phyloP scores from a whole-genome alignment of 2,797 vertebrate species.

The Pseudopleuronectes americanus region DNA sequence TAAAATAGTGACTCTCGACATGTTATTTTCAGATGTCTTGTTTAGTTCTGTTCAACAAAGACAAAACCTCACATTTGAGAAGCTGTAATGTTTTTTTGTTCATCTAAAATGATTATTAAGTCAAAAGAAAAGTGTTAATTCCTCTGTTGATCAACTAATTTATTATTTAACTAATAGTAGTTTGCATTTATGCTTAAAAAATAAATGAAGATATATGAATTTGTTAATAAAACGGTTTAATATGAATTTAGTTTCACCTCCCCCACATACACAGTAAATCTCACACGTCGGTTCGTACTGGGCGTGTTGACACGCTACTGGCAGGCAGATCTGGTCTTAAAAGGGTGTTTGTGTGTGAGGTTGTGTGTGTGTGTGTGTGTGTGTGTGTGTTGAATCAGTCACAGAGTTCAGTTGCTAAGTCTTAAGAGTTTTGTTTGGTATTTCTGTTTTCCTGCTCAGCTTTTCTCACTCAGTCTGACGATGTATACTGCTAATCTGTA shows the following conservation, averaged over 20 bases:
- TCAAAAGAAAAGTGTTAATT: neutral
- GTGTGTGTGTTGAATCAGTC: conserved; percentile 47
- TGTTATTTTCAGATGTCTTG: no score
- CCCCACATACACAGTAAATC: neutral
- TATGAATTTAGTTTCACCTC: neutral
- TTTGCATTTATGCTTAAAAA: no score
- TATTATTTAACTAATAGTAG: neutral
- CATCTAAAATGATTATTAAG: neutral
- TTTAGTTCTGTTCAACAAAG: neutral
- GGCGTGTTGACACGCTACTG: conserved; percentile 39
- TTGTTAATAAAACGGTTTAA: no score
- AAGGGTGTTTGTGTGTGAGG: conserved; percentile 26
- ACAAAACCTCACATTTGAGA: neutral
- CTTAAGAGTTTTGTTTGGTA: conserved; percentile 51
- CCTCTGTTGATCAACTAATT: neutral
- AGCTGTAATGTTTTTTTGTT: neutral
- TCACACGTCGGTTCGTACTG: conserved; percentile 17
- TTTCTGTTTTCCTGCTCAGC: conserved; percentile 68
- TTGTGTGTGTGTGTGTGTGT: conserved; percentile 37
- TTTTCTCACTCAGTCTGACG: conserved; percentile 62
- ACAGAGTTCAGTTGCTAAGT: conserved; percentile 51
- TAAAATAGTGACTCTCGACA: no score
- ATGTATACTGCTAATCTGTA: conserved; percentile 62
- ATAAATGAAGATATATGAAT: no score
- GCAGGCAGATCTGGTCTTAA: conserved; percentile 10